These are phyloP conservation scores for Drosophila histrio DNA, from an alignment of 2,888 invertebrate genomes.

Conservation along the genomic window DNA sequence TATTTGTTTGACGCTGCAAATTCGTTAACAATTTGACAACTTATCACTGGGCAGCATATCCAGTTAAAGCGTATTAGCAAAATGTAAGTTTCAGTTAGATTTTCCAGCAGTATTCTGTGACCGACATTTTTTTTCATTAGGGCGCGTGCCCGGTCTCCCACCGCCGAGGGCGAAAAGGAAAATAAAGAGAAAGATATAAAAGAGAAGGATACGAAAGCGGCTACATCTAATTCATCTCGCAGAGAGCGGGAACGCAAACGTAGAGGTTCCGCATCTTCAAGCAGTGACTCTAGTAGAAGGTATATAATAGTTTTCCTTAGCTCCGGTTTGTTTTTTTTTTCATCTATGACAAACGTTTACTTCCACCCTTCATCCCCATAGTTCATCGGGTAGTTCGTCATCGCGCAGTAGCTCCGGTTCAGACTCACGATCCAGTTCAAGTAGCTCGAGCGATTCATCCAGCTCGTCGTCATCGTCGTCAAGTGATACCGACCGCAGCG, in stretches of 20 bases:
- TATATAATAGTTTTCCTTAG: constrained; percentile 62
- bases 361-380: constrained; percentile 60
- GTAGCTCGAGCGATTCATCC: constrained; percentile 86
- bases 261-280: constrained; percentile 89
- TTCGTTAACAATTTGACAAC: constrained; percentile 7
- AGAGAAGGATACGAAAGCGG: constrained; percentile 76
- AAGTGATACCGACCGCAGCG: constrained; percentile 87
- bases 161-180: constrained; percentile 89
- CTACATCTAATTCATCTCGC: constrained; percentile 70
- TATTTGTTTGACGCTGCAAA: constrained; percentile 6
- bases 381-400: constrained; percentile 93
- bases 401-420: constrained; percentile 89
- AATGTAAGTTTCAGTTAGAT: constrained; percentile 47
- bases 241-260: constrained; percentile 84
- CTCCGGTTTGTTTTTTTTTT: not conserved
- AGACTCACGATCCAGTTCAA: constrained; percentile 91
- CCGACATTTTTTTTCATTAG: constrained; percentile 82
- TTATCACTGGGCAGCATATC: constrained; percentile 2
- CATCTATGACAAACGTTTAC: constrained; percentile 14
- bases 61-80: constrained; percentile 3
- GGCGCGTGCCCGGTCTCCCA: constrained; percentile 91
- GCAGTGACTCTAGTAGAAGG: constrained; percentile 92
- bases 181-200: constrained; percentile 87
- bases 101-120: constrained; percentile 10
- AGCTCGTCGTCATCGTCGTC: constrained; percentile 88